Base-by-base conservation (phyloP, 2,888 invertebrate species). In the Poecilobothrus nobilitatus region DNA sequence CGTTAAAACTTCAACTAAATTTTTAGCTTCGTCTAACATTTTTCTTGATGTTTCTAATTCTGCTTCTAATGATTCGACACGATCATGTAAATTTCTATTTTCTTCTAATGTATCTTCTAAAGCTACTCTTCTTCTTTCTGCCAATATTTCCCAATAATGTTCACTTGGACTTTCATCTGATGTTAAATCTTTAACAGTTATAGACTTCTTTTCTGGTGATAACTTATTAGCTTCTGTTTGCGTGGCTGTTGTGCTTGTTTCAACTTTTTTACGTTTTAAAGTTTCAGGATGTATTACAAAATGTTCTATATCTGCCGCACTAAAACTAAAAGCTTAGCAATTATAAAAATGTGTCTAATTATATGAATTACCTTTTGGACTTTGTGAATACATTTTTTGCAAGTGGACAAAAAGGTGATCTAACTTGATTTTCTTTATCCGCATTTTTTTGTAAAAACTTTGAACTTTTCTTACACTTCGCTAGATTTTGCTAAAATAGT, bases 351-450 rank as follows among this genome's bases (percentile, higher is more conserved):
- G 2, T 63, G 22, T 21, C 21, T 27, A 33, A 12, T 18, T 18
- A 22, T 22, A 12, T 64, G 12, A 9, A 20, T 37, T 81, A 86
- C 83, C 82, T 81, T 72, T 83, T 80, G 53, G 84, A 78, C 72
- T 86, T 84, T 77, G 84, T 84, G 62, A 86, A 79, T 27, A 12
- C 63, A 15, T 63, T 63, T 20, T n/a, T 37, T 1, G 18, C 33
- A 7, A 33, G 6, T 9, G 53, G 53, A 53, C 15, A 34, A 68
- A 63, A 41, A 62, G 84, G 81, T 75, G 91, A 87, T 74, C 91
- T 90, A 74, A 86, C 88, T 73, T 91, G 83, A 80, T 92, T 92
- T 83, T 92, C 91, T 78, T 89, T 89, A 76, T 90, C 89, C 53
- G 90, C 89, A 65, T 87, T 84, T 71, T 85, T 87, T 79, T 92